These are phyloP conservation scores for Parambassis ranga DNA, from an alignment of 2,797 vertebrate species.

Conservation along the genomic window DNA sequence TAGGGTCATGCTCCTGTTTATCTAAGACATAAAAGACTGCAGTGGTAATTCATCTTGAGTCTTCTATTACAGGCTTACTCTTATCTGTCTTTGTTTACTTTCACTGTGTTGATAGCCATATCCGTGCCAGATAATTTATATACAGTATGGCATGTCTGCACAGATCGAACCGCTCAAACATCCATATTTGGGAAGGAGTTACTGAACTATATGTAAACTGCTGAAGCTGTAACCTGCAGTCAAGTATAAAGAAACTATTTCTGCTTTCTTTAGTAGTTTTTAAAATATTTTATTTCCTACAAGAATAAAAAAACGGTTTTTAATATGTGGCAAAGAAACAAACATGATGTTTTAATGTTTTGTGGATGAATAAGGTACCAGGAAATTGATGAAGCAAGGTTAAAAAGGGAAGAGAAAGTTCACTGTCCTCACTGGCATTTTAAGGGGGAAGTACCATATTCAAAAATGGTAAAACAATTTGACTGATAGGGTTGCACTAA, in stretches of 20 bases:
- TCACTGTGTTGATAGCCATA: background rate
- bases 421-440: background rate
- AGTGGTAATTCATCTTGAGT: no score
- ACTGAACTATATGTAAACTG: no score
- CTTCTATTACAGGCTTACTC: no score
- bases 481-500: background rate
- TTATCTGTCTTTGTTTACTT: background rate
- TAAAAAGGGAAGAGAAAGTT: slow-evolving; percentile 29
- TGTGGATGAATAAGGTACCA: background rate
- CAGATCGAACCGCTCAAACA: background rate
- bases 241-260: background rate
- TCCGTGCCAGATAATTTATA: background rate
- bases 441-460: slow-evolving; percentile 9
- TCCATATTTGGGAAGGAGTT: background rate
- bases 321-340: no score
- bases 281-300: no score
- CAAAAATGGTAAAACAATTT: background rate
- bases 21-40: no score
- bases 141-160: background rate
- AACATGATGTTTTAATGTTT: no score
- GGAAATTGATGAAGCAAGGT: slow-evolving; percentile 29
- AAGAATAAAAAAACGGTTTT: no score
- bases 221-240: background rate
- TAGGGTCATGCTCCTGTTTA: no score
- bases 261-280: background rate